Percentiles rank a stretch among this genome's conserved stretches.
These are phyloP conservation scores for Eidolon dupreanum DNA, from an alignment of 2,797 vertebrate species.

Conservation along the genomic window DNA sequence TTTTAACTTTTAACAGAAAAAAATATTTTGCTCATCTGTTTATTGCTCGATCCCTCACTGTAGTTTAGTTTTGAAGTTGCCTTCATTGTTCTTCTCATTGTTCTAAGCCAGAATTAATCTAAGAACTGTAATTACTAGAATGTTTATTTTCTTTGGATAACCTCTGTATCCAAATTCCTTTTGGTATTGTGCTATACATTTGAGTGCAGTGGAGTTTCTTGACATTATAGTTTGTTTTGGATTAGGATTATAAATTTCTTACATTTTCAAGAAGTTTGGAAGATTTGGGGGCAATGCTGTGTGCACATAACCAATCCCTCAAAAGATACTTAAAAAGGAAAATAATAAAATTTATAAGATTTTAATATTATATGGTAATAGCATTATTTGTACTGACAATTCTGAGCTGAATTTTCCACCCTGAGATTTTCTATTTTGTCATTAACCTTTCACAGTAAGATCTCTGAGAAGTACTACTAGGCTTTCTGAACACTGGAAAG, in stretches of 20 bases:
- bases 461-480: neutral
- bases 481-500: neutral
- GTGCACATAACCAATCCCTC: neutral
- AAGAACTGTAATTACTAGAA: neutral
- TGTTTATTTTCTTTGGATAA: neutral
- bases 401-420: neutral
- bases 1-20: neutral
- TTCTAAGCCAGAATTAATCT: neutral
- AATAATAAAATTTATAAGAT: conserved; percentile 9
- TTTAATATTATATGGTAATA: neutral
- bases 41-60: neutral
- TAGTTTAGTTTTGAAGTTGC: neutral
- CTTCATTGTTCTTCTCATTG: neutral
- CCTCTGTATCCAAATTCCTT: neutral
- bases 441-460: neutral
- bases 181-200: neutral
- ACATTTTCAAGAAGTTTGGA: neutral
- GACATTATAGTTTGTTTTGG: neutral
- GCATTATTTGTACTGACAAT: neutral
- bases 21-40: neutral
- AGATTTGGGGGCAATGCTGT: neutral
- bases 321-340: conserved; percentile 10
- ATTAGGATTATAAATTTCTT: neutral
- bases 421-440: neutral
- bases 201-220: neutral